Conservation (phyloP, 2,888 invertebrate genomes). For the Idaea dimidiata region DNA sequence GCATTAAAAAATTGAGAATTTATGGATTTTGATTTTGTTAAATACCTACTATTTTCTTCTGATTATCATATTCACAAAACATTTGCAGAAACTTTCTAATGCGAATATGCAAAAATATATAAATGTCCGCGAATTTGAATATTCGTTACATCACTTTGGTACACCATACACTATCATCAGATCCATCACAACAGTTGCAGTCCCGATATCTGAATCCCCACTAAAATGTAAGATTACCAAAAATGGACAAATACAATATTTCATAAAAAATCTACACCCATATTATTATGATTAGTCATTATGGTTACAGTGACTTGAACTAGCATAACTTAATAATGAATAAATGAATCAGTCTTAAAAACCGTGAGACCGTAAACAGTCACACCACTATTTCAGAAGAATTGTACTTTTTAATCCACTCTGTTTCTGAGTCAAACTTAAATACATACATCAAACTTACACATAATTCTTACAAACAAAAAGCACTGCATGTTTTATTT, state of each 20-base stretch:
- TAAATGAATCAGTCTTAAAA: constrained; percentile 79
- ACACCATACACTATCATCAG: constrained; percentile 51
- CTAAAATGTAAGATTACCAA: not conserved
- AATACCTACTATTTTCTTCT: too few relatives aligned
- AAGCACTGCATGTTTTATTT: constrained; percentile 70
- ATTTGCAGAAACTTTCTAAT: too few relatives aligned
- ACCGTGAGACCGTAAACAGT: constrained; percentile 54
- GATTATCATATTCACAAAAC: too few relatives aligned
- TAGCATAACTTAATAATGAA: constrained; percentile 77
- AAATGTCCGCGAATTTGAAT: too few relatives aligned
- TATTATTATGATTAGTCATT: constrained; percentile 49
- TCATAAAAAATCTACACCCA: constrained; percentile 49
- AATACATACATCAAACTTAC: constrained; percentile 64
- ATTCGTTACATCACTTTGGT: too few relatives aligned
- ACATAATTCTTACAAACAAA: constrained; percentile 62
- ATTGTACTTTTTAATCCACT: constrained; percentile 55
- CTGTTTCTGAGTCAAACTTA: constrained; percentile 76
- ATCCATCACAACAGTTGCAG: not conserved
- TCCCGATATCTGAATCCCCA: not conserved
- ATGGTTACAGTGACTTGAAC: constrained; percentile 71
- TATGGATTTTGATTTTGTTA: too few relatives aligned
- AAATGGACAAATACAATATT: constrained; percentile 55
- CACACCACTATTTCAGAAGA: constrained; percentile 53
- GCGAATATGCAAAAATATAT: too few relatives aligned
- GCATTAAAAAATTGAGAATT: too few relatives aligned